A percentile compares a stretch with the other conserved stretches of the same genome.
These are phyloP conservation scores for Pedionomus torquatus DNA, from an alignment of 2,113 vertebrate genomes.

Conservation along the genomic window DNA sequence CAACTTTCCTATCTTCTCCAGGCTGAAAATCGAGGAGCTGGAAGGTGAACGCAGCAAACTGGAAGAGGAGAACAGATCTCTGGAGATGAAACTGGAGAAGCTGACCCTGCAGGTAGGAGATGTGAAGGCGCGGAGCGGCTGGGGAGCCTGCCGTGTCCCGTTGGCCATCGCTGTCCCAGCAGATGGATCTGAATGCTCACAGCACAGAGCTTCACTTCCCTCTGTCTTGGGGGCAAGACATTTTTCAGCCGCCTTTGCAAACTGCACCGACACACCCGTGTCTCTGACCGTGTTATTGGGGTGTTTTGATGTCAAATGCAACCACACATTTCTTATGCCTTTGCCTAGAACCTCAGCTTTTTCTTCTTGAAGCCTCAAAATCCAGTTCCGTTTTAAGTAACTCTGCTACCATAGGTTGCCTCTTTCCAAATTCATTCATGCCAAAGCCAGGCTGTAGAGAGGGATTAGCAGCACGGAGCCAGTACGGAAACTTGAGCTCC, in stretches of 20 bases:
- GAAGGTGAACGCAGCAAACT: conserved; percentile 85
- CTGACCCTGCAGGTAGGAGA: conserved; percentile 84
- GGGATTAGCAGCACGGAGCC: not conserved
- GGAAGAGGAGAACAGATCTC: conserved; percentile 84
- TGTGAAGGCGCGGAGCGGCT: not conserved
- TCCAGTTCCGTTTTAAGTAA: not conserved
- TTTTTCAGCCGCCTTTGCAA: not conserved
- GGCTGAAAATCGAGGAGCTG: conserved; percentile 93
- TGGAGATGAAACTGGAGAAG: conserved; percentile 89
- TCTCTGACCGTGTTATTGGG: rapidly evolving
- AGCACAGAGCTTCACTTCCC: rapidly evolving
- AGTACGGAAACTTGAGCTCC: not conserved
- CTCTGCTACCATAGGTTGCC: not conserved
- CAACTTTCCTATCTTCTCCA: conserved; percentile 41
- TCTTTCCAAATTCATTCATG: not conserved
- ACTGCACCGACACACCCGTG: not conserved
- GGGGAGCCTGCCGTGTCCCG: rapidly evolving
- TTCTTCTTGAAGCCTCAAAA: not conserved
- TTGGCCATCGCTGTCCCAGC: rapidly evolving
- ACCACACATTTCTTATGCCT: not conserved
- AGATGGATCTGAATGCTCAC: not conserved
- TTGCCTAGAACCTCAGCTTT: not conserved
- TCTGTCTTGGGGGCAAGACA: not conserved
- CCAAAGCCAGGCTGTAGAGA: not conserved
- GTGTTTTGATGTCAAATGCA: not conserved